Evolutionary conservation across 2,113 vertebrate genomes (phyloP).

Genomic region (Haplotaxodon microlepis): DNA sequence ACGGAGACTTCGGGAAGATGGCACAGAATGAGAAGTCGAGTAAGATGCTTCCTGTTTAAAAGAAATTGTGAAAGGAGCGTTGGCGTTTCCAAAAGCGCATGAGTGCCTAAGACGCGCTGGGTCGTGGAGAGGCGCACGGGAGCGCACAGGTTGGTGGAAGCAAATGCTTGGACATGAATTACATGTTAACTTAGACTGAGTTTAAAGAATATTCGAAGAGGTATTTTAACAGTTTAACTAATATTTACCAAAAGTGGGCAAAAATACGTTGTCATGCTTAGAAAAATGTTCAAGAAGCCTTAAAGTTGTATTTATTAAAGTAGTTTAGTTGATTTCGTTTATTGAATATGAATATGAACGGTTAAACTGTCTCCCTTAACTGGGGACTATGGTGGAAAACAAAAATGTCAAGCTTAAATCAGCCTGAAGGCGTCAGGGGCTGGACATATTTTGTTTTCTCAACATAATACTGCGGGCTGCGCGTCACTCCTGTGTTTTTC

Average conservation of each 20-base stretch:
- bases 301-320: neutral
- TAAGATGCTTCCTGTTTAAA: neutral
- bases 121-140: neutral
- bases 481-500: slow-evolving; percentile 65
- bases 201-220: neutral
- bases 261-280: neutral
- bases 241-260: neutral
- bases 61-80: neutral
- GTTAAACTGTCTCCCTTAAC: neutral
- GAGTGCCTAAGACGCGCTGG: neutral
- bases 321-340: neutral
- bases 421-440: neutral
- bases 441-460: slow-evolving; percentile 53
- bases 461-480: slow-evolving; percentile 56
- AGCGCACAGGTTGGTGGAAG: slow-evolving; percentile 15
- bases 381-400: neutral
- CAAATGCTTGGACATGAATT: neutral
- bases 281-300: neutral
- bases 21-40: neutral
- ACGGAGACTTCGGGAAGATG: neutral
- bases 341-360: neutral
- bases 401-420: neutral
- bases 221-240: neutral
- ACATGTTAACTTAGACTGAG: neutral
- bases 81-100: neutral